These are phyloP conservation scores for Caenorhabditis sp. DNA, from an alignment of 2,888 invertebrate species.

Conservation along the genomic window DNA sequence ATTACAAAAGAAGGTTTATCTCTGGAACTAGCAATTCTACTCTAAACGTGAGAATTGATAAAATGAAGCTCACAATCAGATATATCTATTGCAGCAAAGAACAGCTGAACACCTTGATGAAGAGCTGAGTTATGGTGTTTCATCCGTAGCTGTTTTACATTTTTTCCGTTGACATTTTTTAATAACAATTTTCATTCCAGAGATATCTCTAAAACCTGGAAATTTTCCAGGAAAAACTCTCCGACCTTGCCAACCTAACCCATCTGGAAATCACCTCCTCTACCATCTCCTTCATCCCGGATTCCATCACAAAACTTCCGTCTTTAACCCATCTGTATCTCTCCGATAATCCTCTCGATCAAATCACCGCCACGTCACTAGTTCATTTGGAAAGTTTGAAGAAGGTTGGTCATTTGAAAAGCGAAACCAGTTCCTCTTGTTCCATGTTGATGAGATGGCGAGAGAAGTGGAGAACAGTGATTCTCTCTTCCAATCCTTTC, in stretches of 20 bases:
- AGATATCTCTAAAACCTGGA: neutral
- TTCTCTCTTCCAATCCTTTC: slow-evolving; percentile 31
- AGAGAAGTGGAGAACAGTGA: neutral
- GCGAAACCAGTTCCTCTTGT: slow-evolving; percentile 30
- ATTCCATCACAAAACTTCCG: slow-evolving; percentile 37
- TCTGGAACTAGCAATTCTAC: too few species aligned
- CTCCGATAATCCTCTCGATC: slow-evolving; percentile 54
- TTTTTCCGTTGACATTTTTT: too few species aligned
- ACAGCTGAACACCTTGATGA: too few species aligned
- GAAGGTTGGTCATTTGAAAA: slow-evolving; percentile 24
- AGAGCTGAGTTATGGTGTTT: too few species aligned
- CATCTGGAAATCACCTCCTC: slow-evolving; percentile 63
- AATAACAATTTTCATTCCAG: too few species aligned
- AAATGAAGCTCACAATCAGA: too few species aligned
- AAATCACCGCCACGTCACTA: slow-evolving; percentile 30
- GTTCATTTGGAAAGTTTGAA: slow-evolving; percentile 50
- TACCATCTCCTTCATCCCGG: slow-evolving; percentile 36
- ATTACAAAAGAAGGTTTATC: too few species aligned
- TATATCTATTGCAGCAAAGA: too few species aligned
- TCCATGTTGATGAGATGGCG: slow-evolving; percentile 18
- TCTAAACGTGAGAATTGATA: too few species aligned
- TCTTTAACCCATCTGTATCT: slow-evolving; percentile 52
- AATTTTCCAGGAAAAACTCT: slow-evolving; percentile 46
- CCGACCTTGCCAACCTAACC: slow-evolving; percentile 42
- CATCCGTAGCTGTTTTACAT: too few species aligned